Evolutionary conservation across 2,113 vertebrate species (phyloP).

Genomic region (Poeciliopsis prolifica): DNA sequence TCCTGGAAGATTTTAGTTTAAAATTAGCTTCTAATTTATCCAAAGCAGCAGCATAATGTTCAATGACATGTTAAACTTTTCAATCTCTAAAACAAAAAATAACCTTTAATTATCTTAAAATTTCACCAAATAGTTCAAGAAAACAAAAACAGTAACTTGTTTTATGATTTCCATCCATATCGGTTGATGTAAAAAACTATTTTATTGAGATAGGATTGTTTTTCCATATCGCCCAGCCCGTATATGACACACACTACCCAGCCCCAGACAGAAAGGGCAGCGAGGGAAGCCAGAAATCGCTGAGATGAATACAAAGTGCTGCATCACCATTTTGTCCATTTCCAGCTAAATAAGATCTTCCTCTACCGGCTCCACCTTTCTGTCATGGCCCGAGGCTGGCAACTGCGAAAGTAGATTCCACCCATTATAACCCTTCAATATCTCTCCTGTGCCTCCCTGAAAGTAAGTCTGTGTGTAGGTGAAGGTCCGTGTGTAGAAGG

Average conservation of each 20-base stretch:
- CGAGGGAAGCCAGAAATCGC: conserved; percentile 28
- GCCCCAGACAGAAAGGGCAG: conserved; percentile 30
- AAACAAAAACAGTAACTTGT: too few species aligned
- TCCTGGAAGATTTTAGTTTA: too few species aligned
- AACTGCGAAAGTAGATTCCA: conserved; percentile 54
- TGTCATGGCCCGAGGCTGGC: conserved; percentile 53
- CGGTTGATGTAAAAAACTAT: too few species aligned
- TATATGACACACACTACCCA: conserved; percentile 1
- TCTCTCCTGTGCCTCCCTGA: conserved; percentile 56
- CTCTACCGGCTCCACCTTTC: conserved; percentile 49
- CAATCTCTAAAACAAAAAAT: too few species aligned
- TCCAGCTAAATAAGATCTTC: conserved; percentile 70
- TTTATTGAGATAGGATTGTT: too few species aligned
- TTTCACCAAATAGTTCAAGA: too few species aligned
- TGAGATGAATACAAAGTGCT: conserved; percentile 66
- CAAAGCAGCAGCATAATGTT: too few species aligned
- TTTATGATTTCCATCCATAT: too few species aligned
- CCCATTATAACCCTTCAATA: conserved; percentile 71
- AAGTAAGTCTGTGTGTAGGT: conserved; percentile 20
- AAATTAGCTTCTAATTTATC: too few species aligned
- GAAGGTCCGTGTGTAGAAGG: conserved; percentile 3
- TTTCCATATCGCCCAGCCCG: too few species aligned
- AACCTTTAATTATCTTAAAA: too few species aligned
- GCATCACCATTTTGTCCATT: conserved; percentile 68
- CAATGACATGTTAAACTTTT: too few species aligned